Evolutionary conservation across 2,797 vertebrate genomes (phyloP), one percentile per base, ranked within the genome.

Genomic region (Centropyge bicolor): DNA sequence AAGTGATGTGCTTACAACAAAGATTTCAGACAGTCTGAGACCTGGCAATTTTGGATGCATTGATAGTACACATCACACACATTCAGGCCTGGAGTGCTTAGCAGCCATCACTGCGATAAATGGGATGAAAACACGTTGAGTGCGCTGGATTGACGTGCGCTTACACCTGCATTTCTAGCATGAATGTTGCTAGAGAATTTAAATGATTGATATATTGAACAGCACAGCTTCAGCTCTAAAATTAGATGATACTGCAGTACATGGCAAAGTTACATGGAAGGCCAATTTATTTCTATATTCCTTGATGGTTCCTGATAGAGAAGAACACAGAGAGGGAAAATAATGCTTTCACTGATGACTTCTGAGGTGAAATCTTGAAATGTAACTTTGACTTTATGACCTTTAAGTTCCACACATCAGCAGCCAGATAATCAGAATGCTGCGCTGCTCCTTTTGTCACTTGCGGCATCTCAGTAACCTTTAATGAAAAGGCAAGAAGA

Each of bases 371-470:
- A 55, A 41, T 64, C 19, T 31, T 67, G 19, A 78, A 81, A 70
- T 67, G 4, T 41, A 36, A 72, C 75, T 49, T 80, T 77, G 57
- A 71, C 65, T 52, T 66, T 8, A 2, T 63, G 52, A 84, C 80
- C 80, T 85, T 65, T 81, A 27, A 46, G 46, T 24, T 63, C 13
- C 70, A 54, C 52, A 74, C 48, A 62, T 69, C 60, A 55, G 78
- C 52, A 43, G 56, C 31, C 20, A 55, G n/a, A 67, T 77, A 71
- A 74, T 80, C 73, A 70, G 73, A 76, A 35, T 70, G 40, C 69
- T 61, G 38, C 61, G 56, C 38, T 31, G 68, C 43, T 76, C 17
- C 13, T 36, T 49, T 38, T 54, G 55, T 60, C 45, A 51, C 20
- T 64, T 73, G 56, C 46, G 73, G 22, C 69, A 36, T 74, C 70